phyloP scores from a whole-genome alignment of 2,888 invertebrate species.

The Synanthedon vespiformis region DNA sequence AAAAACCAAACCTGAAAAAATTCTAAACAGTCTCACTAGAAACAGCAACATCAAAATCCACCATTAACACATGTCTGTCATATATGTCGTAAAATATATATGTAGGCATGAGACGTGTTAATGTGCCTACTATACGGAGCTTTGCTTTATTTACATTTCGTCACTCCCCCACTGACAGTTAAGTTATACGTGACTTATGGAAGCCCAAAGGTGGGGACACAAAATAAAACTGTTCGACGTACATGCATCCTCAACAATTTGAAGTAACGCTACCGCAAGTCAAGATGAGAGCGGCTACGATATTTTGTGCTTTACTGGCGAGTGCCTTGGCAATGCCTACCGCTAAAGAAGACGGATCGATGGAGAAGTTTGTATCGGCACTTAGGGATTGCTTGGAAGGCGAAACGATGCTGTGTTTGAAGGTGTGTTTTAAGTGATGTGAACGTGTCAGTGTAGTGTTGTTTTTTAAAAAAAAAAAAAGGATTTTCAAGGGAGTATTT shows the following conservation, averaged over 20 bases:
- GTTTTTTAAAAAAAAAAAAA: not conserved
- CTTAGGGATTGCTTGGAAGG: slow-evolving; percentile 78
- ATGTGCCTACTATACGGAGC: slow-evolving; percentile 22
- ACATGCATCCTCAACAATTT: slow-evolving; percentile 53
- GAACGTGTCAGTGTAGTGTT: slow-evolving; percentile 33
- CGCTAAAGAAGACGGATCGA: slow-evolving; percentile 43
- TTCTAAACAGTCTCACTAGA: too few species aligned
- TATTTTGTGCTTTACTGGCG: slow-evolving; percentile 37
- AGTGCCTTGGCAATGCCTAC: slow-evolving; percentile 46
- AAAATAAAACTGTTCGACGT: slow-evolving; percentile 56
- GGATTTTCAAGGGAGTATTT: too few species aligned
- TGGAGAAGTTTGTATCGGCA: slow-evolving; percentile 49
- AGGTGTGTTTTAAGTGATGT: slow-evolving; percentile 71
- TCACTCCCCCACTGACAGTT: slow-evolving; percentile 22
- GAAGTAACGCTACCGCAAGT: slow-evolving; percentile 27
- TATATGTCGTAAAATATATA: slow-evolving; percentile 1
- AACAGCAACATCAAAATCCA: too few species aligned
- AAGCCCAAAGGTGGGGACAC: slow-evolving; percentile 38
- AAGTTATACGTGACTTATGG: slow-evolving; percentile 50
- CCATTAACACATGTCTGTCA: too few species aligned
- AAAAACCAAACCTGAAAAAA: too few species aligned
- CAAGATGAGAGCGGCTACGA: slow-evolving; percentile 52
- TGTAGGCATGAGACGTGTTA: slow-evolving; percentile 27
- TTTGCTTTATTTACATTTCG: slow-evolving; percentile 21
- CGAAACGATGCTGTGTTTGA: slow-evolving; percentile 78